These are phyloP conservation scores for Nesidiocoris tenuis DNA, from an alignment of 2,888 invertebrate species.

Conservation along the genomic window DNA sequence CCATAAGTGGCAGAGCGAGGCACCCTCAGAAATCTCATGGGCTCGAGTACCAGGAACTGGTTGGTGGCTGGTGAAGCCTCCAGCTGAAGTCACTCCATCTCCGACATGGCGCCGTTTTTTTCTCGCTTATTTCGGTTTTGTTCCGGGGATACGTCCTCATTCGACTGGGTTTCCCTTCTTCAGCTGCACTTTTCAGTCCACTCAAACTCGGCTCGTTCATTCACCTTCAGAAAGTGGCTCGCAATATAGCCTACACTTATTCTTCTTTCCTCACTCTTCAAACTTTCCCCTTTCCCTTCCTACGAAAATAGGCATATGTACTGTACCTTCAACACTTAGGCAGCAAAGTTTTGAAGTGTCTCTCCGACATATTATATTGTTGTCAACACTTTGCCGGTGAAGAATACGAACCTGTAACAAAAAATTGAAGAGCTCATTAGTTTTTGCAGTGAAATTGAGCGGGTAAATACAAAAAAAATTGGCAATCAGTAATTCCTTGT, in stretches of 20 bases:
- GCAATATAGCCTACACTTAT: neutral
- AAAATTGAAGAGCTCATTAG: too few species aligned
- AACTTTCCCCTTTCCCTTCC: neutral
- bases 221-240: neutral
- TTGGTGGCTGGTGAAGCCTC: neutral
- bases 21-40: constrained; percentile 1
- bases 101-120: neutral
- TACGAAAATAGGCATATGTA: too few species aligned
- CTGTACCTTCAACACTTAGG: too few species aligned
- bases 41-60: neutral
- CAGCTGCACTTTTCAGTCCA: neutral
- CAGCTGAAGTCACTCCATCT: neutral
- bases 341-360: too few species aligned
- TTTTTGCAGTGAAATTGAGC: too few species aligned
- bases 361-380: too few species aligned
- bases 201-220: neutral
- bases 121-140: neutral
- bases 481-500: too few species aligned
- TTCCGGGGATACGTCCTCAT: neutral
- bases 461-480: too few species aligned
- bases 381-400: too few species aligned
- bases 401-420: too few species aligned
- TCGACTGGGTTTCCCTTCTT: neutral
- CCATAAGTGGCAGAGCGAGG: constrained; percentile 31
- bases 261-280: neutral